Conservation (phyloP, 2,113 vertebrate species). For the Hoplias malabaricus region DNA sequence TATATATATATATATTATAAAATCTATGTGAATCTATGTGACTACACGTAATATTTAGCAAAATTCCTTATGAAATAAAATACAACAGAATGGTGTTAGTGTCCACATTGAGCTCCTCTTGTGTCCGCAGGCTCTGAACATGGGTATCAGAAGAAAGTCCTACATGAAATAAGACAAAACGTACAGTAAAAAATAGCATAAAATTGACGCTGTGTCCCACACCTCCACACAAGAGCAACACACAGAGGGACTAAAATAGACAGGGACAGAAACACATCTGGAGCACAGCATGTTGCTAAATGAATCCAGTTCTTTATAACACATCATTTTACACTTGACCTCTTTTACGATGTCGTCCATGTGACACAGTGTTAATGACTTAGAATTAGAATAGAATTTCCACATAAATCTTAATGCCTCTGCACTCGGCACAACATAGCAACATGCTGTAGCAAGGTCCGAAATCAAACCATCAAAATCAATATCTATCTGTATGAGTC, state of each 20-base stretch:
- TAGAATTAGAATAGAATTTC: too few relatives aligned
- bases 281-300: slow-evolving; percentile 35
- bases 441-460: slow-evolving; percentile 23
- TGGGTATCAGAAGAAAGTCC: slow-evolving; percentile 50
- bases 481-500: slow-evolving; percentile 47
- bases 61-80: neutral
- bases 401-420: neutral
- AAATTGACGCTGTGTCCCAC: neutral
- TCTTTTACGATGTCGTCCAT: neutral
- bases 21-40: too few relatives aligned
- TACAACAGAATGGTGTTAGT: neutral
- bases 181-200: neutral
- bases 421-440: neutral
- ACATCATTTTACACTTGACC: neutral
- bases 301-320: neutral
- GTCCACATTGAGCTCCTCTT: neutral
- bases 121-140: neutral
- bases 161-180: slow-evolving; percentile 16
- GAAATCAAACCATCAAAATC: slow-evolving; percentile 20
- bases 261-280: neutral
- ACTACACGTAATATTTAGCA: slow-evolving; percentile 1
- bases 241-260: neutral
- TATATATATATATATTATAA: too few relatives aligned
- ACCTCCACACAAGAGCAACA: neutral
- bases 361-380: neutral